Conservation (phyloP, 2,888 invertebrate species). For the Drosophila rellima region DNA sequence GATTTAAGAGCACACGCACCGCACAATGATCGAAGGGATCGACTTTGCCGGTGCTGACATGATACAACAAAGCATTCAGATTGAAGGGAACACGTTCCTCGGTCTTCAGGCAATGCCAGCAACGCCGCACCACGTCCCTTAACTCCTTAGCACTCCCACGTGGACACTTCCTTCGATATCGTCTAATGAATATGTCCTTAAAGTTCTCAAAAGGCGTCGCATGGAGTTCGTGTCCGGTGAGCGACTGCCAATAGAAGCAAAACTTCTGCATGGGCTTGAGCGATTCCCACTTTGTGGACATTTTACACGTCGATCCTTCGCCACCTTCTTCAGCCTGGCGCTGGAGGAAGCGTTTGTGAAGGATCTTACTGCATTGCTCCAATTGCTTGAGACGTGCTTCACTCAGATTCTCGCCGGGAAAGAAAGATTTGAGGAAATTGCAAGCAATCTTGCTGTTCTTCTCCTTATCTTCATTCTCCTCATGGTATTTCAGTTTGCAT, state of each 20-base stretch:
- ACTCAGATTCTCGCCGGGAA: not conserved
- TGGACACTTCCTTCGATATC: constrained; percentile 1
- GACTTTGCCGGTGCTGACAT: constrained; percentile 60
- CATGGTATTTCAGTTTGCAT: not conserved
- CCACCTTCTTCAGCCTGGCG: not conserved
- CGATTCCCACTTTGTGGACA: constrained; percentile 40
- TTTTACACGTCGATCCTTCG: too few relatives aligned
- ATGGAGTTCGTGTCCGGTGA: constrained; percentile 52
- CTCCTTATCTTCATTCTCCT: not conserved
- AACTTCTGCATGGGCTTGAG: constrained; percentile 54
- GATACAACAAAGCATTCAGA: constrained; percentile 66
- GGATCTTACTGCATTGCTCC: constrained; percentile 35
- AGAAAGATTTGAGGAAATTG: not conserved
- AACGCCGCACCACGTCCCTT: not conserved
- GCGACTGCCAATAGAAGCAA: constrained; percentile 67
- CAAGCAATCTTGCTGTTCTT: not conserved
- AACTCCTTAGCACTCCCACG: not conserved
- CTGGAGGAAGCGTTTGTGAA: constrained; percentile 29
- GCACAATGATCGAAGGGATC: constrained; percentile 66
- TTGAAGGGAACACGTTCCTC: constrained; percentile 66
- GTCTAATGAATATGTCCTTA: constrained; percentile 25
- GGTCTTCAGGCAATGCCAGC: constrained; percentile 51
- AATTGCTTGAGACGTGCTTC: not conserved
- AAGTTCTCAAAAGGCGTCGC: constrained; percentile 70
- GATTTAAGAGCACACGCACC: constrained; percentile 54